Evolutionary conservation across 2,797 vertebrate genomes (phyloP).

Genomic region (Neopelma chrysocephalum): DNA sequence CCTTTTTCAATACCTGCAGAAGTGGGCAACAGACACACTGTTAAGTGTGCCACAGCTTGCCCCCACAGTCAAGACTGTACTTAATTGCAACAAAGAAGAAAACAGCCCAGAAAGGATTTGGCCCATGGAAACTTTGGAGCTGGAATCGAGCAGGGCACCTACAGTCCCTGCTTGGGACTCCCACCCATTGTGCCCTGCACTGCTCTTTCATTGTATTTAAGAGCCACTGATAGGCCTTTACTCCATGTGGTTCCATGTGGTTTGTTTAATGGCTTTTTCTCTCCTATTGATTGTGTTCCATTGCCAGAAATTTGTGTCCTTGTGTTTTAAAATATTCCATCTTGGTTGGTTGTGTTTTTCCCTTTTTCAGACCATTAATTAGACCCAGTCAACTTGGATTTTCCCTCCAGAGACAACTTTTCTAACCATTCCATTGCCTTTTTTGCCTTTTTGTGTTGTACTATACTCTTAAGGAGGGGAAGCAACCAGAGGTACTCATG

Average conservation of each 20-base stretch:
- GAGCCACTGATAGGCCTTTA: not conserved
- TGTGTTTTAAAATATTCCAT: not conserved
- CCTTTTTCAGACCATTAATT: not conserved
- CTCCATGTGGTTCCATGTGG: not conserved
- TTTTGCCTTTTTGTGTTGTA: not conserved
- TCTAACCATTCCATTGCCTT: not conserved
- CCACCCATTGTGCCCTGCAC: not conserved
- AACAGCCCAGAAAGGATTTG: rapidly evolving
- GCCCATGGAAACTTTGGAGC: not conserved
- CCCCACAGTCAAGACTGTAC: not conserved
- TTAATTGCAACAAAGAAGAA: not conserved
- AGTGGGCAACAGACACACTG: not conserved
- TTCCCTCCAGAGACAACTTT: not conserved
- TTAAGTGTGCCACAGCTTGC: not conserved
- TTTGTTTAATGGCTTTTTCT: not conserved
- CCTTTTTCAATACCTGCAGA: not conserved
- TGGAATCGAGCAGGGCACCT: rapidly evolving
- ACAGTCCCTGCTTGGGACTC: too few species aligned
- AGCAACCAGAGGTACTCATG: rapidly evolving
- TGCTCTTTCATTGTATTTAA: too few species aligned
- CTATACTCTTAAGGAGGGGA: not conserved
- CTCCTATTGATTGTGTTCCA: not conserved
- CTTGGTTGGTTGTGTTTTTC: not conserved
- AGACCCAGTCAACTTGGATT: not conserved
- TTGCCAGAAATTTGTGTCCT: not conserved